Evolutionary conservation across 2,797 vertebrate species (phyloP), one percentile per base, ranked within the genome.

Genomic region (Sebastes paucispinis): DNA sequence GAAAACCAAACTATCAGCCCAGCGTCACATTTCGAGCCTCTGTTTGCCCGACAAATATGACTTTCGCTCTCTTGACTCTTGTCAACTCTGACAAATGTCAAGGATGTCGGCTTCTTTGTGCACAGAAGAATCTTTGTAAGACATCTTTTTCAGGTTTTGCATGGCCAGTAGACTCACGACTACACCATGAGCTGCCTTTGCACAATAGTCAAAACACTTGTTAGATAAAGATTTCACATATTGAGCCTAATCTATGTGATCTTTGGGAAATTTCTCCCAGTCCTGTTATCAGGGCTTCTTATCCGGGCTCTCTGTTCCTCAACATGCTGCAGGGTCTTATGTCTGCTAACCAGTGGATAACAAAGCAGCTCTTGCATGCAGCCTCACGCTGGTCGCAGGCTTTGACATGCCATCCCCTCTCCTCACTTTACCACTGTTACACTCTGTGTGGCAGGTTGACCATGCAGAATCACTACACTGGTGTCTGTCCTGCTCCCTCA

Each of bases 21-120:
- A 14, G 81, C 83, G 92, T 89, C 73, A 93, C 85, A 84, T 91
- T 93, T 90, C 73, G n/a, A 69, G 74, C 71, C 62, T 79, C 69
- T 80, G 71, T 93, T 91, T 92, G 85, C 73, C 78, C 8, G 18
- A 77, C 86, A 91, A 82, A 91, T 69, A 87, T 16, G 31, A 72
- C 73, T 62, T 74, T 79, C 18, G 22, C 32, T 55, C 52, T 50
- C 47, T 74, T 66, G 52, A 63, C 57, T 63, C 78, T 57, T 73
- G n/a, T 60, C 62, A 68, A 14, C 14, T 12, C 14, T 32, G 50
- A 76, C 50, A 27, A 67, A 81, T 11, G 20, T 34, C 20, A 66
- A 64, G 16, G 31, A 79, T 11, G 4, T 32, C 27, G n/a, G 32
- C 6, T 6, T 75, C 39, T 75, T 34, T 31, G 22, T 52, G 69